Evolutionary conservation across 2,797 vertebrate genomes (phyloP), one percentile per base, ranked within the genome.

Genomic region (Lacerta viridis): DNA sequence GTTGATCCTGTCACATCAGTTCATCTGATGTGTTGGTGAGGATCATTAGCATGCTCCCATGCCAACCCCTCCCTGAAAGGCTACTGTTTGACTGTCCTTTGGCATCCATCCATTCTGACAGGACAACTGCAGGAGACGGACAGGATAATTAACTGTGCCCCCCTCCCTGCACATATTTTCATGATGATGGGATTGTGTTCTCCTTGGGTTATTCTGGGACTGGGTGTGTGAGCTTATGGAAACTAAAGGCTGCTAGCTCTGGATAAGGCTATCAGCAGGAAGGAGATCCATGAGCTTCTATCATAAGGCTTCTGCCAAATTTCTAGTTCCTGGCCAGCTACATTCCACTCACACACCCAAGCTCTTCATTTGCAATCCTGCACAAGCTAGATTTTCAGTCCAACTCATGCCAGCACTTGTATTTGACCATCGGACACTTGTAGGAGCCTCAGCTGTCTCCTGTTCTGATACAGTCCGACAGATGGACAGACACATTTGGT

Each of bases 401-500:
- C 25, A 29, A 77, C 20, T 77, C 46, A 61, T 29, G 23, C 50
- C 20, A 46, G 72, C 43, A 41, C 29, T 20, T 83, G 13, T 59
- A 43, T n/a, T 3, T 29, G 29, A 83, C 50, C 36, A 4, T 50
- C 72, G 50, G 33, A 59, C 64, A 59, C 41, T 18, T 77, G 55
- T 39, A 68, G 25, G 50, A 80, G 25, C 23, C 0, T 1, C 93
- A 91, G 88, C 89, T 94, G 88, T 75, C 90, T 20, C 29, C 66
- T 0, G 0, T 50, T 36, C 36, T 71, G 1, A 59, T 55, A 9
- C 39, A 20, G 20, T 68, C 20, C 55, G 86, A 81, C 82, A 76
- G 85, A 66, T 41, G 39, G 55, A 33, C 39, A 76, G 18, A 61
- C 50, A 29, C 46, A 75, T 27, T 29, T 50, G 61, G n/a, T 76